Evolutionary conservation across 1,140 invertebrate species (phyloP).

Genomic region (Hyles vespertilio): DNA sequence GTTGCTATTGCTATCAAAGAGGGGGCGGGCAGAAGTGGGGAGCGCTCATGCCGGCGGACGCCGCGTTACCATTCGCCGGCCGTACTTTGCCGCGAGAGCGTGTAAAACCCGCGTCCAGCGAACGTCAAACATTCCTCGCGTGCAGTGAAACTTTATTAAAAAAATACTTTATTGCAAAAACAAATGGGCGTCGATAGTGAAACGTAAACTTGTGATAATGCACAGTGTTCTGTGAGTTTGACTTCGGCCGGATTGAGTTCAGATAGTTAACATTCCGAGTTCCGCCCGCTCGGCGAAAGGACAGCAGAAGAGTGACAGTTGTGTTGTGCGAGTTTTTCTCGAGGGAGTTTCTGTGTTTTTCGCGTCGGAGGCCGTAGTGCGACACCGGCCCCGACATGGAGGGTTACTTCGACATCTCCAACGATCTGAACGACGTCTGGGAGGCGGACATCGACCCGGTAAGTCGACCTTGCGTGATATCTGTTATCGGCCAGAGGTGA

Average conservation of each 20-base stretch:
- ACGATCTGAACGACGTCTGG: slow-evolving; percentile 85
- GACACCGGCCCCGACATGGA: slow-evolving; percentile 76
- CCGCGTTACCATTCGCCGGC: slow-evolving; percentile 52
- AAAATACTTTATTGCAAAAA: slow-evolving; percentile 45
- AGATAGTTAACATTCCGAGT: slow-evolving; percentile 55
- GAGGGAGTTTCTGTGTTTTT: slow-evolving; percentile 42
- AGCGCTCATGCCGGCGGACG: slow-evolving; percentile 23
- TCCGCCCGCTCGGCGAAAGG: slow-evolving; percentile 48
- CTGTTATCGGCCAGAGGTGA: slow-evolving; percentile 44
- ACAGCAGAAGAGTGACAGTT: slow-evolving; percentile 55
- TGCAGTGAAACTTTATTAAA: slow-evolving; percentile 60
- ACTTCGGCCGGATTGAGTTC: slow-evolving; percentile 30
- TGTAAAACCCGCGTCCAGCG: slow-evolving; percentile 24
- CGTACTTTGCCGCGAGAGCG: slow-evolving; percentile 37
- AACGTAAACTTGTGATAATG: slow-evolving; percentile 60
- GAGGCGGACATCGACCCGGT: slow-evolving; percentile 86
- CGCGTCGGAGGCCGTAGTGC: slow-evolving; percentile 51
- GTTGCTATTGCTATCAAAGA: slow-evolving; percentile 19
- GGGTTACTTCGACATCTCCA: slow-evolving; percentile 81
- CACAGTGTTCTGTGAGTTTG: slow-evolving; percentile 43
- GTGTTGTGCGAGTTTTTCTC: slow-evolving; percentile 49
- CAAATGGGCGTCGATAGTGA: slow-evolving; percentile 68
- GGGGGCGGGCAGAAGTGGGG: slow-evolving; percentile 30
- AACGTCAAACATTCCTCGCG: slow-evolving; percentile 51
- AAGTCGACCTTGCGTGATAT: slow-evolving; percentile 71